These are phyloP conservation scores for Platyscapa corneri DNA, from an alignment of 1,140 invertebrate genomes.

Conservation along the genomic window DNA sequence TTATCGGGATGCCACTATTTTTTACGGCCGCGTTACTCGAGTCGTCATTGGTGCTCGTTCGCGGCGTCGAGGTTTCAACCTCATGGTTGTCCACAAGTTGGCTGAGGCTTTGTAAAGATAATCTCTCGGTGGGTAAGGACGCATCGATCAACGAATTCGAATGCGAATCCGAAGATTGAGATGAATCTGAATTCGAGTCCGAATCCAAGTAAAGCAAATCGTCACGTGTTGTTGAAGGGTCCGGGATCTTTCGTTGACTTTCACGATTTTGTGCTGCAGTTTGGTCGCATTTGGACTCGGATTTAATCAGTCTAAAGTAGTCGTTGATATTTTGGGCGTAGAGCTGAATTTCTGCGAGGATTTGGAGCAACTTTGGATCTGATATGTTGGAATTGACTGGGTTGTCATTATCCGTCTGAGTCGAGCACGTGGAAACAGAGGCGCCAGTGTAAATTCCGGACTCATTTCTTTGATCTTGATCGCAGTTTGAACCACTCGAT, in stretches of 20 bases:
- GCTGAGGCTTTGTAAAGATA: not conserved
- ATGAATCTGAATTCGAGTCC: too few relatives aligned
- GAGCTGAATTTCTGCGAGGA: conserved; percentile 27
- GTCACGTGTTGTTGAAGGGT: not conserved
- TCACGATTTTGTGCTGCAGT: not conserved
- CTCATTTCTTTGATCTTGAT: too few relatives aligned
- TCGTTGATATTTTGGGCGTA: conserved; percentile 34
- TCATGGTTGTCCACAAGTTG: not conserved
- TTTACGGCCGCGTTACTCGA: too few relatives aligned
- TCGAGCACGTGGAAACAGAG: not conserved
- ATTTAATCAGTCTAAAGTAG: not conserved
- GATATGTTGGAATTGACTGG: not conserved
- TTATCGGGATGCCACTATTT: too few relatives aligned
- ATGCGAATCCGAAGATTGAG: too few relatives aligned
- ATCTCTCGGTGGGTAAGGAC: not conserved
- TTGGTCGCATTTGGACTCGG: too few relatives aligned
- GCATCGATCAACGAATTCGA: not conserved
- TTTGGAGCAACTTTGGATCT: conserved; percentile 12
- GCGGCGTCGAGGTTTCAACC: not conserved
- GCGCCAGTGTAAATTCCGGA: too few relatives aligned
- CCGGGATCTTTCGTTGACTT: not conserved
- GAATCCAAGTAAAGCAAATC: too few relatives aligned
- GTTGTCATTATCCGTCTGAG: not conserved
- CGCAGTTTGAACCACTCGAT: too few relatives aligned
- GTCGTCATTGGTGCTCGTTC: too few relatives aligned